Conservation (phyloP, 2,888 invertebrate species). For the Cataglyphis cursor region DNA sequence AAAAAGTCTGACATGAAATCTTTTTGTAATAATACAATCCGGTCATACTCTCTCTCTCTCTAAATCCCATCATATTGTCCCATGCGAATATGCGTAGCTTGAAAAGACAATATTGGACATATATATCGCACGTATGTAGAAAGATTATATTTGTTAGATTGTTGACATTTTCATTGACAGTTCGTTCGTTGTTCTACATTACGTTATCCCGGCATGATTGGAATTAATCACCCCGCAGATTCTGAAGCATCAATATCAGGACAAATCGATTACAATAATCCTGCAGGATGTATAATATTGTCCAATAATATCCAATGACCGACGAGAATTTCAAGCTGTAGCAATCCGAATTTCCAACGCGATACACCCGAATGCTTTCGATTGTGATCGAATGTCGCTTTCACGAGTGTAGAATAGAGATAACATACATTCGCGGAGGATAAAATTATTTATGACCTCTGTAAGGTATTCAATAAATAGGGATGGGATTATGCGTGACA, state of each 20-base stretch:
- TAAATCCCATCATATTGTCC: background rate
- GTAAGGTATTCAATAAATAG: background rate
- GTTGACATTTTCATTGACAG: background rate
- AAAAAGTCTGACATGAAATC: background rate
- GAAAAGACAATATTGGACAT: background rate
- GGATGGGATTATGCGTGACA: background rate
- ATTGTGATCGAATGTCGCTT: background rate
- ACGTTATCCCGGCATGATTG: background rate
- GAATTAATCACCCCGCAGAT: constrained; percentile 24
- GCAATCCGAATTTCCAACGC: background rate
- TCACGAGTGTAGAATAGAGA: background rate
- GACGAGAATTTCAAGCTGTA: constrained; percentile 4
- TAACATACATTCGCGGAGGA: background rate
- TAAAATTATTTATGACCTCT: background rate
- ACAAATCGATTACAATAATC: constrained; percentile 20
- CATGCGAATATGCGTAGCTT: background rate
- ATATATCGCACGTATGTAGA: background rate
- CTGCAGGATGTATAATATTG: background rate
- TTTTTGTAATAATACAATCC: background rate
- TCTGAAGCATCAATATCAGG: background rate
- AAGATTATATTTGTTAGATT: constrained; percentile 5
- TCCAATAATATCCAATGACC: constrained; percentile 8
- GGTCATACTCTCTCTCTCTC: too few species aligned
- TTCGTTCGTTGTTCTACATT: background rate
- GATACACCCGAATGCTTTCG: background rate